phyloP scores from a whole-genome alignment of 2,888 invertebrate genomes.

The Anagyrus pseudococci region DNA sequence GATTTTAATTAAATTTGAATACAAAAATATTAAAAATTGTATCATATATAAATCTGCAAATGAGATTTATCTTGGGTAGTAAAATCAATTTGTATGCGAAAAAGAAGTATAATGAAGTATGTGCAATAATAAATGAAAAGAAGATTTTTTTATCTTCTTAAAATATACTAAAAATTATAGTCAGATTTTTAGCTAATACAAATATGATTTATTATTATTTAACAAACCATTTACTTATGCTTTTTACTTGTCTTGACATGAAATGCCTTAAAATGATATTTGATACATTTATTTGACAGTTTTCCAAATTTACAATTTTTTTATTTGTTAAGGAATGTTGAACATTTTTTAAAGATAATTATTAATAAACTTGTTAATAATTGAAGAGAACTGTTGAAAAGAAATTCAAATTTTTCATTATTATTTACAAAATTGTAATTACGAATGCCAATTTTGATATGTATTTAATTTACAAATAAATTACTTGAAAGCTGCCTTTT shows the following conservation, averaged over 20 bases:
- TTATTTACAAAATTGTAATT: slow-evolving; percentile 15
- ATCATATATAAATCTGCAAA: slow-evolving; percentile 35
- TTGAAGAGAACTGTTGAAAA: slow-evolving; percentile 21
- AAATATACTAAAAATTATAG: slow-evolving; percentile 37
- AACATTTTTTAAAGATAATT: slow-evolving; percentile 14
- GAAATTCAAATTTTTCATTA: slow-evolving; percentile 22
- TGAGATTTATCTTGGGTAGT: slow-evolving; percentile 34
- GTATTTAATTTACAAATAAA: slow-evolving; percentile 19
- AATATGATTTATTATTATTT: slow-evolving; percentile 28
- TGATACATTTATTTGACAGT: slow-evolving; percentile 11
- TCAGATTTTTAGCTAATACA: slow-evolving; percentile 33
- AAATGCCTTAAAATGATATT: slow-evolving; percentile 23
- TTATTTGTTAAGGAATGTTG: slow-evolving; percentile 1
- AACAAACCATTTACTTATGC: slow-evolving; percentile 12
- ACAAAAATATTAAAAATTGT: slow-evolving; percentile 36
- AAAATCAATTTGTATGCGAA: slow-evolving; percentile 37
- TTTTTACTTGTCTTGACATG: slow-evolving; percentile 12
- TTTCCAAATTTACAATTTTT: slow-evolving; percentile 13
- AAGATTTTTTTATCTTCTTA: slow-evolving; percentile 36
- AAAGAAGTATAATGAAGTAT: slow-evolving; percentile 32
- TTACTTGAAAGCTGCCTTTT: slow-evolving; percentile 25
- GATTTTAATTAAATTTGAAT: slow-evolving; percentile 38
- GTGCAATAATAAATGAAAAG: slow-evolving; percentile 38
- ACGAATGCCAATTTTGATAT: slow-evolving; percentile 18
- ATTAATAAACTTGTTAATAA: slow-evolving; percentile 11